A percentile compares a stretch with the other conserved stretches of the same genome.
phyloP scores from a whole-genome alignment of 2,797 vertebrate species.

The Taenioides sp. region DNA sequence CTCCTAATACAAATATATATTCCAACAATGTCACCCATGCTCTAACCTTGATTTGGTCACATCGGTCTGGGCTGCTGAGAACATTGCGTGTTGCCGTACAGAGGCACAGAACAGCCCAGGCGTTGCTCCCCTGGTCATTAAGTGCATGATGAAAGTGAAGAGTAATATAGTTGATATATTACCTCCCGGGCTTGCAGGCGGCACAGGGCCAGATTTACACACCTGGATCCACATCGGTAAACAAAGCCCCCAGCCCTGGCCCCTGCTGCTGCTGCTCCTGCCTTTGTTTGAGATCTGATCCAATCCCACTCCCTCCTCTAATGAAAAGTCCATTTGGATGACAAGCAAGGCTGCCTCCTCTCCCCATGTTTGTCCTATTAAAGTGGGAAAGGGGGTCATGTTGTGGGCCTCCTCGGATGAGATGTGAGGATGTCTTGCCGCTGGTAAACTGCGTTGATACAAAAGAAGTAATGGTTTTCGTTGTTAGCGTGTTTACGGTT shows the following conservation, averaged over 20 bases:
- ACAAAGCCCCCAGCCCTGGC: slow-evolving; percentile 42
- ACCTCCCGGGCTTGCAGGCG: not conserved
- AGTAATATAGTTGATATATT: slow-evolving; percentile 13
- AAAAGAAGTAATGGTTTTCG: not conserved
- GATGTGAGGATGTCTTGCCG: slow-evolving; percentile 30
- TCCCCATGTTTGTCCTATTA: slow-evolving; percentile 38
- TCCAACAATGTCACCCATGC: not conserved
- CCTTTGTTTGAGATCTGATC: slow-evolving; percentile 61
- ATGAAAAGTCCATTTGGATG: slow-evolving; percentile 65
- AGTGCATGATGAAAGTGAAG: slow-evolving; percentile 13
- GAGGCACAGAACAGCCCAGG: not conserved
- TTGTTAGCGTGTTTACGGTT: not conserved
- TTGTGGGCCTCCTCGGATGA: slow-evolving; percentile 31
- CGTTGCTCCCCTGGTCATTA: slow-evolving; percentile 5
- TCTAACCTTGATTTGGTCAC: not conserved
- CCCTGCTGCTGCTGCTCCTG: slow-evolving; percentile 23
- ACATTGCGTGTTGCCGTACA: not conserved
- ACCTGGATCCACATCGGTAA: slow-evolving; percentile 43
- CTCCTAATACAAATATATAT: not conserved
- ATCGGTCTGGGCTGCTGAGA: not conserved
- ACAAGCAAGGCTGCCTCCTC: slow-evolving; percentile 28
- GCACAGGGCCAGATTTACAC: slow-evolving; percentile 25
- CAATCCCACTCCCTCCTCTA: slow-evolving; percentile 42
- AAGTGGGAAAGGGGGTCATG: slow-evolving; percentile 29
- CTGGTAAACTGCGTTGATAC: not conserved